These are phyloP conservation scores for Trogon surrucura DNA, from an alignment of 2,113 vertebrate species.

Conservation along the genomic window DNA sequence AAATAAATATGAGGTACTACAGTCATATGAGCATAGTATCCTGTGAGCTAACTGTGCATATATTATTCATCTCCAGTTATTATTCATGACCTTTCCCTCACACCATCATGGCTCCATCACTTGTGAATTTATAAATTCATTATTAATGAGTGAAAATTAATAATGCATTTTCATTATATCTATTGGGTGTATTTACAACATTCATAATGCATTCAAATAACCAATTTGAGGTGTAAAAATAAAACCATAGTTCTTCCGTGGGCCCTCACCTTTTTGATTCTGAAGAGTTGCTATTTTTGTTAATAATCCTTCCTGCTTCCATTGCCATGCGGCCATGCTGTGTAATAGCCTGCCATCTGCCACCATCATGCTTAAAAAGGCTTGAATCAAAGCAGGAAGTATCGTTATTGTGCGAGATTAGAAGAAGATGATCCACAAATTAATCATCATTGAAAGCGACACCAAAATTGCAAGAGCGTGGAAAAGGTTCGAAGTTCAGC, in stretches of 20 bases:
- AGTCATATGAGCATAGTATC: conserved; percentile 46
- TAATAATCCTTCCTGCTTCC: conserved; percentile 23
- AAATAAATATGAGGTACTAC: conserved; percentile 68
- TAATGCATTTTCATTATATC: conserved; percentile 68
- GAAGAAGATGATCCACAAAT: conserved; percentile 6
- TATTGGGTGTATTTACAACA: conserved; percentile 61
- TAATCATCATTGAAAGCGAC: background rate
- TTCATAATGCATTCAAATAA: conserved; percentile 67
- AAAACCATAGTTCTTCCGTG: background rate
- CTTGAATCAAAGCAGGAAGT: conserved; percentile 40
- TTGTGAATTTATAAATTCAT: conserved; percentile 67
- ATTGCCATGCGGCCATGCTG: background rate
- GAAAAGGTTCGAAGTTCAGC: conserved; percentile 17
- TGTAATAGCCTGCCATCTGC: conserved; percentile 49
- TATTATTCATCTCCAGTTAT: conserved; percentile 71
- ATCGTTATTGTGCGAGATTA: background rate
- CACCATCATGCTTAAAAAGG: conserved; percentile 22
- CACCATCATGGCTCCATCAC: conserved; percentile 30
- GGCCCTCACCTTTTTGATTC: conserved; percentile 42
- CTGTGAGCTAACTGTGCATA: conserved; percentile 55
- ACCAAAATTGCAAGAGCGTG: background rate
- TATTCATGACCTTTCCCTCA: conserved; percentile 59
- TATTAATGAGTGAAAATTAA: conserved; percentile 72
- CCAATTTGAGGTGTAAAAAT: conserved; percentile 45
- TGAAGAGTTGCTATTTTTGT: conserved; percentile 39